A percentile compares a stretch with the other conserved stretches of the same genome.
Evolutionary conservation across 2,888 invertebrate species (phyloP).

Genomic region (Microctonus brassicae): DNA sequence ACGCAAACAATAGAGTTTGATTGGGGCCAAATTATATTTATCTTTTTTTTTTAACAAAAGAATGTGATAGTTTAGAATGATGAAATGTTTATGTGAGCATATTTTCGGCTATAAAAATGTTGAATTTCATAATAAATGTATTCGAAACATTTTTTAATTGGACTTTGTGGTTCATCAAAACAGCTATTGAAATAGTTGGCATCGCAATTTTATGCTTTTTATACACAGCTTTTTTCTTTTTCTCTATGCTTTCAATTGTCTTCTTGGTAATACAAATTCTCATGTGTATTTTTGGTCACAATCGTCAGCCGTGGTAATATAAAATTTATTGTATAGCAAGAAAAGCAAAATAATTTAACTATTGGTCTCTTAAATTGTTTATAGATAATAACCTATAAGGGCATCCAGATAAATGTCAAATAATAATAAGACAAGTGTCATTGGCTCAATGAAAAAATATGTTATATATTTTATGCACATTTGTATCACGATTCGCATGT

Average conservation of each 20-base stretch:
- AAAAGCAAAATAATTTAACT: not conserved
- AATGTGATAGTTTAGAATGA: slow-evolving; percentile 34
- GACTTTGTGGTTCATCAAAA: slow-evolving; percentile 37
- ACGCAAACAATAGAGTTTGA: not conserved
- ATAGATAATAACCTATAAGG: not conserved
- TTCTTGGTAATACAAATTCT: slow-evolving; percentile 39
- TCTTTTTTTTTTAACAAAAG: slow-evolving; percentile 27
- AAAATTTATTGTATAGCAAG: not conserved
- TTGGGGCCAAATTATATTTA: slow-evolving; percentile 2
- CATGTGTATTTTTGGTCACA: too few relatives aligned
- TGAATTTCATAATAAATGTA: slow-evolving; percentile 37
- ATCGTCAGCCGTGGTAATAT: too few relatives aligned
- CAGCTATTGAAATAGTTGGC: slow-evolving; percentile 39
- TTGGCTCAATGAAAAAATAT: slow-evolving; percentile 54
- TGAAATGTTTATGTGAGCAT: slow-evolving; percentile 15
- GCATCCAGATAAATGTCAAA: slow-evolving; percentile 31
- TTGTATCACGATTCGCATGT: slow-evolving; percentile 53
- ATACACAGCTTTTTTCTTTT: slow-evolving; percentile 43
- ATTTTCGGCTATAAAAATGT: slow-evolving; percentile 17
- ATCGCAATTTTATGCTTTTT: slow-evolving; percentile 43
- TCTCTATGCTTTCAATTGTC: slow-evolving; percentile 38
- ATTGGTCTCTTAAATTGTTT: not conserved
- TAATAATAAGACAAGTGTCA: slow-evolving; percentile 22
- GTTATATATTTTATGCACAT: slow-evolving; percentile 38
- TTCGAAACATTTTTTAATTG: slow-evolving; percentile 42